phyloP scores from a whole-genome alignment of 2,113 vertebrate species.

The Astur gentilis region DNA sequence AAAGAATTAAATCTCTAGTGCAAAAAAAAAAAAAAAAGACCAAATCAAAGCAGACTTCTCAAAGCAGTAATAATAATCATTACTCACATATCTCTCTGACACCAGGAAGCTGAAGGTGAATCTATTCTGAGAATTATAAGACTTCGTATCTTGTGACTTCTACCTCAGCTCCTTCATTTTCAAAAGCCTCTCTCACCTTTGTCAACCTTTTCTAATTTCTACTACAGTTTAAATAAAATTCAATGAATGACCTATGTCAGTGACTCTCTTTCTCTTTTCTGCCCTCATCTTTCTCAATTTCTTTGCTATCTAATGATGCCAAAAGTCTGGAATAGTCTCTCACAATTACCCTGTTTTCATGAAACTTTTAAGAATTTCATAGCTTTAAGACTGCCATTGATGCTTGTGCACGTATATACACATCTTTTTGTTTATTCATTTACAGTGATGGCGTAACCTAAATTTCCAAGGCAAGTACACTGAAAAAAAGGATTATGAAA shows the following conservation, averaged over 20 bases:
- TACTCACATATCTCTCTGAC: background rate
- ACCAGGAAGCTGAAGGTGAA: background rate
- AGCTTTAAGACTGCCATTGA: background rate
- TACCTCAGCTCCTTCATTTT: background rate
- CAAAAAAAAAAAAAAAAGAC: too few species aligned
- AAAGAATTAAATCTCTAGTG: background rate
- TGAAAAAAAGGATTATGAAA: slow-evolving; percentile 30
- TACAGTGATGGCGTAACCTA: background rate
- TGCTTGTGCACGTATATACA: background rate
- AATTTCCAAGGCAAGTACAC: slow-evolving; percentile 4
- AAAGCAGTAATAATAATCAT: background rate
- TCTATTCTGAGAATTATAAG: background rate
- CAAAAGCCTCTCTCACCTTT: background rate
- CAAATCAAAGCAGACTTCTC: background rate
- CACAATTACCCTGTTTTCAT: background rate
- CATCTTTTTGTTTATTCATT: background rate
- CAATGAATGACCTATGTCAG: background rate
- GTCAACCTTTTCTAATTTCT: background rate
- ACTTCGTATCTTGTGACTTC: background rate
- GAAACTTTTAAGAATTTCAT: background rate
- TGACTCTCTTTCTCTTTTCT: background rate
- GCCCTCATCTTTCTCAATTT: background rate
- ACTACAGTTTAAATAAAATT: background rate
- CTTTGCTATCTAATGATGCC: background rate
- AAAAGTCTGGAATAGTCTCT: background rate